phyloP scores from a whole-genome alignment of 1,140 invertebrate species.

The Pollicipes pollicipes region DNA sequence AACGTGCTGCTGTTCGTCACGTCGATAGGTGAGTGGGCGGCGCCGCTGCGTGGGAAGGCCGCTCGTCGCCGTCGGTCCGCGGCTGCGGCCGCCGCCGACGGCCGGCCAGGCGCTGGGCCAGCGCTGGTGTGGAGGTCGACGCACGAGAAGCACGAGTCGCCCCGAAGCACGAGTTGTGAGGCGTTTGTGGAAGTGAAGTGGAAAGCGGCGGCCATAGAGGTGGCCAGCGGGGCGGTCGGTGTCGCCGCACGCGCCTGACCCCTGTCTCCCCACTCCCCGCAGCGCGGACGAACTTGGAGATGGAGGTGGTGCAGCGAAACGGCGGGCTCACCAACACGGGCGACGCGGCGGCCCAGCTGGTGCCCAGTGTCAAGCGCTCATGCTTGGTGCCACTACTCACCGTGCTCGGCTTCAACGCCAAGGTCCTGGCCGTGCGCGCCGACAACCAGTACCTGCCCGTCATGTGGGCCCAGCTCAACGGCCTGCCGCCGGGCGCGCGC shows the following conservation, averaged over 20 bases:
- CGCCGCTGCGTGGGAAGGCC: too few relatives aligned
- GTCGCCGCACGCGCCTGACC: too few relatives aligned
- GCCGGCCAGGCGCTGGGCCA: too few relatives aligned
- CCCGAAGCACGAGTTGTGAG: too few relatives aligned
- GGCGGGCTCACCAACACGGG: slow-evolving; percentile 43
- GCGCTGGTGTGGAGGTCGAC: too few relatives aligned
- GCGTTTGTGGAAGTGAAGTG: too few relatives aligned
- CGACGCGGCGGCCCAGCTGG: slow-evolving; percentile 17
- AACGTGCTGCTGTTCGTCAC: slow-evolving; percentile 5
- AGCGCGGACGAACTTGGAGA: slow-evolving; percentile 78
- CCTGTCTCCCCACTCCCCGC: slow-evolving; percentile 39
- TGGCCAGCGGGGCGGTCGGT: too few relatives aligned
- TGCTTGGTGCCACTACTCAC: slow-evolving; percentile 79
- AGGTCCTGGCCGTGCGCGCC: slow-evolving; percentile 47
- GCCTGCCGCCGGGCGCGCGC: slow-evolving; percentile 1
- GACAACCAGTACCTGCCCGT: not conserved
- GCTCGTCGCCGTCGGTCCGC: too few relatives aligned
- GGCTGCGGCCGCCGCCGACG: too few relatives aligned
- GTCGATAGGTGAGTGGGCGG: slow-evolving; percentile 8
- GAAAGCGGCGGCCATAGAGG: too few relatives aligned
- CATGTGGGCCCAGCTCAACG: not conserved
- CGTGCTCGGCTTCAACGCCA: slow-evolving; percentile 66
- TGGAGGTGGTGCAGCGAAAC: slow-evolving; percentile 70
- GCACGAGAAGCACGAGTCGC: too few relatives aligned
- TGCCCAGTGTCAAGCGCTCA: slow-evolving; percentile 49